Percentiles rank a stretch among this genome's conserved stretches.
Conservation (phyloP, 2,888 invertebrate species). For the Aphodius sticticus region DNA sequence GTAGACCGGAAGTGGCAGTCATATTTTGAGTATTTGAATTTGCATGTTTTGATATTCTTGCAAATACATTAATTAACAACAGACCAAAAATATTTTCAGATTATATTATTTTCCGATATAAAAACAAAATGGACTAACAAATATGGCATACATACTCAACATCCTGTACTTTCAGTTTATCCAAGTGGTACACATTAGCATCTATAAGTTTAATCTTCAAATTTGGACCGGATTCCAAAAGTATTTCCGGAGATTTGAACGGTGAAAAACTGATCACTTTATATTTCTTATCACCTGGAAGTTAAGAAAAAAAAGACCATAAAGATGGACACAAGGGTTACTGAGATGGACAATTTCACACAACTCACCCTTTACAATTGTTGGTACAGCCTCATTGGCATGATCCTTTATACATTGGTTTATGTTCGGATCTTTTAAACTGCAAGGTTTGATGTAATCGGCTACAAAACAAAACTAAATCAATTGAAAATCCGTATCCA, state of each 20-base stretch:
- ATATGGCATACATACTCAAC: neutral
- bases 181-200: slow-evolving; percentile 9
- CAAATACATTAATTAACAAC: too few species aligned
- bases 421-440: slow-evolving; percentile 38
- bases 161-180: slow-evolving; percentile 6
- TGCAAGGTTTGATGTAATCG: slow-evolving; percentile 35
- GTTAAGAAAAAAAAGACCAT: neutral
- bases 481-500: too few species aligned
- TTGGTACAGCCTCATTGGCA: slow-evolving; percentile 37
- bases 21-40: too few species aligned
- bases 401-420: slow-evolving; percentile 36
- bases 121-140: too few species aligned
- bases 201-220: slow-evolving; percentile 12
- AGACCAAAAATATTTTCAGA: too few species aligned
- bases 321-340: neutral
- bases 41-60: too few species aligned
- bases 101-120: too few species aligned
- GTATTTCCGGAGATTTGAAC: neutral
- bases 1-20: too few species aligned
- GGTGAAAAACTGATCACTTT: slow-evolving; percentile 22
- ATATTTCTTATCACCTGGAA: slow-evolving; percentile 24
- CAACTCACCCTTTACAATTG: slow-evolving; percentile 11
- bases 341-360: neutral
- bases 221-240: neutral
- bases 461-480: slow-evolving; percentile 26